Conservation (phyloP, 2,888 invertebrate species). For the Hoplodrina blanda region DNA sequence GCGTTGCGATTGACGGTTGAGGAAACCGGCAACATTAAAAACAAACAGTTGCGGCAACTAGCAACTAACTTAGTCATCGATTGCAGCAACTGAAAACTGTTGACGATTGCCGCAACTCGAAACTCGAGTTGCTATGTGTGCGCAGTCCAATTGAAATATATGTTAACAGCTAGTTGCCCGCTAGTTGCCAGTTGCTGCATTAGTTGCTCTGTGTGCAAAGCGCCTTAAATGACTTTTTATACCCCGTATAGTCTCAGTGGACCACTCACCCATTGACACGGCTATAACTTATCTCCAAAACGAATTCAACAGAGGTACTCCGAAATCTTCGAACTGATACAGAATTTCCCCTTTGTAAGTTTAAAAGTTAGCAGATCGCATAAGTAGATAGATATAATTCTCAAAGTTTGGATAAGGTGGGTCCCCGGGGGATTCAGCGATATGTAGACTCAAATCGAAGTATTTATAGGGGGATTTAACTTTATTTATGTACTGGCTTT, state of each 20-base stretch:
- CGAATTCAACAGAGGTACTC: conserved; percentile 47
- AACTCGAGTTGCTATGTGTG: no score
- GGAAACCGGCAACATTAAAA: no score
- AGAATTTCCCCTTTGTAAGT: conserved; percentile 57
- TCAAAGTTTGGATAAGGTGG: conserved; percentile 61
- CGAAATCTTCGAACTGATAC: conserved; percentile 59
- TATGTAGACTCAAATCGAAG: conserved; percentile 56
- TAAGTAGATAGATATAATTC: conserved; percentile 61
- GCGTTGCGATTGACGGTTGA: no score
- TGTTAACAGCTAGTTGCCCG: no score
- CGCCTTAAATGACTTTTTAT: no score
- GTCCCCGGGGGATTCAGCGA: conserved; percentile 44
- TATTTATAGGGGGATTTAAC: conserved; percentile 29
- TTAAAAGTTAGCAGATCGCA: conserved; percentile 65
- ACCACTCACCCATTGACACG: conserved; percentile 19
- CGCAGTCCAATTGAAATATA: no score
- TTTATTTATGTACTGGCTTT: conserved; percentile 36
- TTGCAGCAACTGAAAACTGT: no score
- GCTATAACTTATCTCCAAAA: conserved; percentile 32
- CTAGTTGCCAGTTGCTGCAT: no score
- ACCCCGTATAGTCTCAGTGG: not conserved
- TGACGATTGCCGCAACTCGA: no score
- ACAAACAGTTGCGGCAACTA: no score
- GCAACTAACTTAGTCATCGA: no score
- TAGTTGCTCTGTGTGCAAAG: no score